Percentiles rank a stretch among this genome's conserved stretches.
phyloP scores from a whole-genome alignment of 2,113 vertebrate species.

The Laterallus jamaicensis region DNA sequence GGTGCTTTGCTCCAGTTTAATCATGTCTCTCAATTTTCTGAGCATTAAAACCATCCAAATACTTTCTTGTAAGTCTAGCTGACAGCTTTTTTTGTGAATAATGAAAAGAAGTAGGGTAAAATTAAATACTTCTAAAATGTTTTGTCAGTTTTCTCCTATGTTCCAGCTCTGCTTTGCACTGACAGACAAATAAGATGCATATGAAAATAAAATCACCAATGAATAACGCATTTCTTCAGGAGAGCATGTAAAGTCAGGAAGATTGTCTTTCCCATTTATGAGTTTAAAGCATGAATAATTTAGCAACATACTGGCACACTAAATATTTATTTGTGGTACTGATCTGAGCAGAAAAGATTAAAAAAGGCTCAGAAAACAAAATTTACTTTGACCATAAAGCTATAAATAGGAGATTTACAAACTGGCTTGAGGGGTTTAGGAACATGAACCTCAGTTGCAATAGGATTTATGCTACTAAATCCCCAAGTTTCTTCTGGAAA shows the following conservation, averaged over 20 bases:
- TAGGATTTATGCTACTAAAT: background rate
- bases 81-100: background rate
- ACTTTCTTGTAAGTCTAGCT: background rate
- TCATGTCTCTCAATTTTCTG: background rate
- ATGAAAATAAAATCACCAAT: conserved; percentile 36
- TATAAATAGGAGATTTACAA: conserved; percentile 14
- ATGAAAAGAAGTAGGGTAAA: background rate
- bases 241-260: conserved; percentile 50
- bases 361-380: conserved; percentile 39
- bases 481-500: background rate
- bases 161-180: conserved; percentile 1
- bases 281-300: conserved; percentile 73
- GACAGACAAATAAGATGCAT: conserved; percentile 25
- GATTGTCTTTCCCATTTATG: conserved; percentile 55
- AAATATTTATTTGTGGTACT: conserved; percentile 66
- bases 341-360: conserved; percentile 39
- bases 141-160: background rate
- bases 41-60: background rate
- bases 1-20: background rate
- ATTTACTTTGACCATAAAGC: conserved; percentile 27
- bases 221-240: conserved; percentile 45
- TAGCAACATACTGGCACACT: conserved; percentile 57
- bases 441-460: background rate
- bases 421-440: conserved; percentile 20
- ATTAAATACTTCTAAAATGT: conserved; percentile 35